These are phyloP conservation scores for Platichthys stellatus DNA, from an alignment of 2,113 vertebrate species.

Conservation along the genomic window DNA sequence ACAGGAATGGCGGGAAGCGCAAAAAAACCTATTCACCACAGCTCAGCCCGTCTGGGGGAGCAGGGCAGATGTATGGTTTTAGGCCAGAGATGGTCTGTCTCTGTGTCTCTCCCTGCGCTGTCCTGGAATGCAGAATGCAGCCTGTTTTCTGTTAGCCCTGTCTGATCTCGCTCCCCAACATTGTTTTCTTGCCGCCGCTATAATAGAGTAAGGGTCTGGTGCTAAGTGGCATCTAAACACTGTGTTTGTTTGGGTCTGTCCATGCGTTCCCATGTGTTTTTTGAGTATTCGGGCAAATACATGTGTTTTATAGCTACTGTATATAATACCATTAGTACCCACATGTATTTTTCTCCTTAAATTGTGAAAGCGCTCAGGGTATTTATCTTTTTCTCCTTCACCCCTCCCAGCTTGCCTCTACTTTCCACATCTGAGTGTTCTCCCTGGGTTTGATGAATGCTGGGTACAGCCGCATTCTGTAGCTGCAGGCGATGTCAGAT, in stretches of 20 bases:
- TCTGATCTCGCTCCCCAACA: constrained; percentile 61
- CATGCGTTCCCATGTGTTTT: constrained; percentile 11
- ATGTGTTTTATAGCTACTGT: constrained; percentile 34
- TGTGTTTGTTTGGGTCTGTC: constrained; percentile 14
- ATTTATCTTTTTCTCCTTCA: constrained; percentile 27
- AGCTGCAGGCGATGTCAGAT: constrained; percentile 58
- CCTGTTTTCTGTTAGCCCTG: constrained; percentile 71
- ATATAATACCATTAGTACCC: constrained; percentile 11
- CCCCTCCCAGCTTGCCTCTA: constrained; percentile 34
- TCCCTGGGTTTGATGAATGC: constrained; percentile 59
- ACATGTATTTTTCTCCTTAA: constrained; percentile 32
- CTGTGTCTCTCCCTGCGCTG: constrained; percentile 45
- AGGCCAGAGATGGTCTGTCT: constrained; percentile 58
- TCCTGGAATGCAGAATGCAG: constrained; percentile 64
- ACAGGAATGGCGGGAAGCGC: constrained; percentile 46
- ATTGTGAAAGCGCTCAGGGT: constrained; percentile 8
- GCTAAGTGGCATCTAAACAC: constrained; percentile 52
- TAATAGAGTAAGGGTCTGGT: constrained; percentile 51
- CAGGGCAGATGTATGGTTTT: constrained; percentile 57
- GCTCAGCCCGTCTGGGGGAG: constrained; percentile 48
- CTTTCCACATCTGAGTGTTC: constrained; percentile 67
- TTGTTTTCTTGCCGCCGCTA: constrained; percentile 57
- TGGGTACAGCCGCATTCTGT: constrained; percentile 44
- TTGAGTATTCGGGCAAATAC: constrained; percentile 16
- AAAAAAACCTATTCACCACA: constrained; percentile 48